Conservation (phyloP, 2,113 vertebrate species). For the Pluvialis apricaria region DNA sequence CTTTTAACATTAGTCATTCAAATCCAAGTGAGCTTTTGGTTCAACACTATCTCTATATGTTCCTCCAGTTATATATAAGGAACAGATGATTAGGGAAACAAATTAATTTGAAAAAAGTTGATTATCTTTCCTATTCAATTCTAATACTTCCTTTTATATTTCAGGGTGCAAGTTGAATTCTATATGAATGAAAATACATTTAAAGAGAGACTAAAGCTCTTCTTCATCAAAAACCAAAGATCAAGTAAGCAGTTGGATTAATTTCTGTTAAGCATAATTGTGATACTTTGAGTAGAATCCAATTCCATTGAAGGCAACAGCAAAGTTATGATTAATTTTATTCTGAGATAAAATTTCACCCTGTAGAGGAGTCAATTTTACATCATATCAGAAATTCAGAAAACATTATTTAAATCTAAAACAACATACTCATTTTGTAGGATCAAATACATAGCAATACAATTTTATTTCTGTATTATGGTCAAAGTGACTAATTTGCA, state of each 20-base stretch:
- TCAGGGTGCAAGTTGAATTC: constrained; percentile 86
- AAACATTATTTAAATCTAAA: not conserved
- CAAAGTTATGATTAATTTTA: not conserved
- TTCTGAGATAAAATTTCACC: not conserved
- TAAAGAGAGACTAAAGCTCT: constrained; percentile 86
- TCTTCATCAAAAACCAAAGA: constrained; percentile 91
- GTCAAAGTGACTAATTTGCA: not conserved
- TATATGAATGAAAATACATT: constrained; percentile 87
- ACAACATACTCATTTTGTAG: not conserved
- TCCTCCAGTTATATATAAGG: not conserved
- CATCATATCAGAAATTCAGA: not conserved
- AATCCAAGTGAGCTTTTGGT: not conserved
- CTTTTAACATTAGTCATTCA: not conserved
- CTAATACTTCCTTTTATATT: constrained; percentile 60
- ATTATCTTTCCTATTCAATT: not conserved
- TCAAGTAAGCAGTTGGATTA: constrained; percentile 79
- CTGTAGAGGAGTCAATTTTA: not conserved
- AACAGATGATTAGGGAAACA: not conserved
- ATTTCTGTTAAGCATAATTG: not conserved
- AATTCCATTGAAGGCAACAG: not conserved
- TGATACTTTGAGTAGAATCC: not conserved
- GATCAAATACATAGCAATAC: not conserved
- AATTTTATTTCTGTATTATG: not conserved
- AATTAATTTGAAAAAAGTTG: not conserved
- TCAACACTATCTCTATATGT: not conserved